Evolutionary conservation across 2,888 invertebrate genomes (phyloP).

Genomic region (Athripsodes cinereus): DNA sequence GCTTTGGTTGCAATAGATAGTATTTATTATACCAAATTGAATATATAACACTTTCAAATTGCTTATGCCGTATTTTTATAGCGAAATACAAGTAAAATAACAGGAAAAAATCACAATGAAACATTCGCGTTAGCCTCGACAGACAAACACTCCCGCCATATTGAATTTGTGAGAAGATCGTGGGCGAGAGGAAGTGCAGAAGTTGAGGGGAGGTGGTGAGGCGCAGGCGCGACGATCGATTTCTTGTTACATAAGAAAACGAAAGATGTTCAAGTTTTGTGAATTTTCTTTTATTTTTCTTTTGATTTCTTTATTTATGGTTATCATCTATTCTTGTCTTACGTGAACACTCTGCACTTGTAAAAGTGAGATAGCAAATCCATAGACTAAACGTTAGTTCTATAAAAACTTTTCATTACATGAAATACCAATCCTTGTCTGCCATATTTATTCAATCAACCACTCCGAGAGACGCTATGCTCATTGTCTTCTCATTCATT

Average conservation of each 20-base stretch:
- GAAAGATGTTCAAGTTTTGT: conserved; percentile 22
- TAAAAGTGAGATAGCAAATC: neutral
- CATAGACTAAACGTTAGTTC: neutral
- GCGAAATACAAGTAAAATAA: neutral
- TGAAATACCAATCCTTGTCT: neutral
- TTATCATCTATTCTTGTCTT: conserved; percentile 12
- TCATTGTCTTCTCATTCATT: neutral
- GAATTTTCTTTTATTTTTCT: conserved; percentile 11
- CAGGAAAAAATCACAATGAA: conserved; percentile 12
- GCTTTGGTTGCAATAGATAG: no score
- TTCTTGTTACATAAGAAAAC: conserved; percentile 27
- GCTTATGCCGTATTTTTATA: no score
- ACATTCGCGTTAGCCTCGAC: conserved; percentile 11
- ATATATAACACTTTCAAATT: no score
- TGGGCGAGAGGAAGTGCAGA: neutral
- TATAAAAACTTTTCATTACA: neutral
- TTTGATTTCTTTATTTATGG: conserved; percentile 10
- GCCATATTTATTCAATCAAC: neutral
- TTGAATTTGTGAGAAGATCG: conserved; percentile 31
- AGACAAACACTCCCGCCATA: conserved; percentile 52
- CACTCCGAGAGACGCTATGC: neutral
- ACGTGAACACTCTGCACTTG: no score
- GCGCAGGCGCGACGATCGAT: conserved; percentile 28
- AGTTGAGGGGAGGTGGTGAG: conserved; percentile 7
- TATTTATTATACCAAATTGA: no score